Conservation (phyloP, 2,888 invertebrate species). For the Caenorhabditis sinica region DNA sequence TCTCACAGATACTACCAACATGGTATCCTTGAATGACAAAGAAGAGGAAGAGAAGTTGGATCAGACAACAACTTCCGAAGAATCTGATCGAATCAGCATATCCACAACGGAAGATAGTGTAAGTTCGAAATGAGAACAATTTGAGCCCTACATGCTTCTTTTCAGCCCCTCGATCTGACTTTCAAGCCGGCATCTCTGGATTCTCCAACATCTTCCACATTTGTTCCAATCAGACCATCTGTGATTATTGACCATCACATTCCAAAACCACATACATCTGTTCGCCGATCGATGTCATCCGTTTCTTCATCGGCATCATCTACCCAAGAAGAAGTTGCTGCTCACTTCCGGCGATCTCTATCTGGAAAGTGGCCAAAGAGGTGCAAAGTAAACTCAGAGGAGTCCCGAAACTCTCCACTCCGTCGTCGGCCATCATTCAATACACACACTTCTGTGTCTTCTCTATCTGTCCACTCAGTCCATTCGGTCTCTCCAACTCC, state of each 20-base stretch:
- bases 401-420: constrained; percentile 68
- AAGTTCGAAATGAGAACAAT: background rate
- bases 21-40: constrained; percentile 57
- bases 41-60: constrained; percentile 62
- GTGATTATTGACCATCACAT: constrained; percentile 64
- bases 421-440: constrained; percentile 71
- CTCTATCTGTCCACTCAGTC: constrained; percentile 44
- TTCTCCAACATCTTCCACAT: constrained; percentile 47
- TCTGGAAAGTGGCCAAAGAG: constrained; percentile 72
- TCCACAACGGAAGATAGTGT: constrained; percentile 49
- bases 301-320: constrained; percentile 53
- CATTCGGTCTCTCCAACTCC: constrained; percentile 53
- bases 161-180: constrained; percentile 66
- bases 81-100: constrained; percentile 54
- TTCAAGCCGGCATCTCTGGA: constrained; percentile 44
- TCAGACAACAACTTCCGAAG: constrained; percentile 31
- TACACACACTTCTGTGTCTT: constrained; percentile 65
- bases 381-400: constrained; percentile 63
- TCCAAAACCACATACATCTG: constrained; percentile 53
- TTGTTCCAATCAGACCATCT: constrained; percentile 43
- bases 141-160: background rate
- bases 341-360: constrained; percentile 68
- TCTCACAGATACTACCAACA: constrained; percentile 60
- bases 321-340: constrained; percentile 63
- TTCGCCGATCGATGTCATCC: constrained; percentile 65